A percentile compares a stretch with the other conserved stretches of the same genome.
These are phyloP conservation scores for Oreochromis tanganicae DNA, from an alignment of 2,113 vertebrate genomes.

Conservation along the genomic window DNA sequence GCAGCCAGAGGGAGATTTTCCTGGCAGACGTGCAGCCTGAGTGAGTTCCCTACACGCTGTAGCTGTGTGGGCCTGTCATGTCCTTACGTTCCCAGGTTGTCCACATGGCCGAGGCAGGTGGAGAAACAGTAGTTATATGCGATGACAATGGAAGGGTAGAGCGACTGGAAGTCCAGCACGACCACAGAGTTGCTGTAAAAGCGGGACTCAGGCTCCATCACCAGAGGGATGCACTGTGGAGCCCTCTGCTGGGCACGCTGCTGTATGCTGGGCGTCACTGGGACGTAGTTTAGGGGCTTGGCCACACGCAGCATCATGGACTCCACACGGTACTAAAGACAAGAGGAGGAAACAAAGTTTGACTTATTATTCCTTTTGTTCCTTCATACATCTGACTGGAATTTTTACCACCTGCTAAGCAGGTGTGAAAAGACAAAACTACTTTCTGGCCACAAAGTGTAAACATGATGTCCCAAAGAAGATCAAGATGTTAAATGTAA, in stretches of 20 bases:
- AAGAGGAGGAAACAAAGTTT: not conserved
- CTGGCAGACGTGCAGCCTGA: not conserved
- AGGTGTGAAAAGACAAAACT: not conserved
- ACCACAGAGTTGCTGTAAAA: conserved; percentile 98
- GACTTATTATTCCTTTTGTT: not conserved
- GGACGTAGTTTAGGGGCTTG: conserved; percentile 95
- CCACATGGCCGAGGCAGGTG: conserved; percentile 91
- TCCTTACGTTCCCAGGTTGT: conserved; percentile 93
- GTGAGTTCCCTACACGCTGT: not conserved
- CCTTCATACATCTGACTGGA: not conserved
- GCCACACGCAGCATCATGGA: conserved; percentile 98
- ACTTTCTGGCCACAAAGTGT: not conserved
- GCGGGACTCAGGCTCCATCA: conserved; percentile 96
- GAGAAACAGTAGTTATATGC: conserved; percentile 99
- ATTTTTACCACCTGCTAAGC: not conserved
- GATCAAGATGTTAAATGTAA: not conserved
- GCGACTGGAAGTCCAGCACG: conserved; percentile 95
- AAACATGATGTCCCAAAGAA: not conserved
- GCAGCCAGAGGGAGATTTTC: not conserved
- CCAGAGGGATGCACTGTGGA: conserved; percentile 86
- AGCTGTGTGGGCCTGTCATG: not conserved
- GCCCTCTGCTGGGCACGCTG: conserved; percentile 94
- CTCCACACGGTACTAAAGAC: conserved; percentile 90
- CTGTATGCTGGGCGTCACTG: conserved; percentile 86
- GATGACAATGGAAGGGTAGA: conserved; percentile 96